phyloP scores from a whole-genome alignment of 2,888 invertebrate genomes.

The Drosophila paucipuncta region DNA sequence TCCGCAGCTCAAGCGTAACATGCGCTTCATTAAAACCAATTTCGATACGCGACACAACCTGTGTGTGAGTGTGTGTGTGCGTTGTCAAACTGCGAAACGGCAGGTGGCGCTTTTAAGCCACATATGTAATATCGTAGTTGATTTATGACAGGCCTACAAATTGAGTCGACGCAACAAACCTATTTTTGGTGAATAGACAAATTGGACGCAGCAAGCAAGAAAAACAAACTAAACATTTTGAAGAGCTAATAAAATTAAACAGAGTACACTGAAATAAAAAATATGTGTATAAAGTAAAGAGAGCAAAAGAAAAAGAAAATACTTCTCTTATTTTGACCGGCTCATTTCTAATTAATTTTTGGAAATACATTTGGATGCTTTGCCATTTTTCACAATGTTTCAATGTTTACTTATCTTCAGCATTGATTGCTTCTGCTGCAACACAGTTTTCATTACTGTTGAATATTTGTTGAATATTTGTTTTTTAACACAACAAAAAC shows the following conservation, averaged over 20 bases:
- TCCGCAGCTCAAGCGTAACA: conserved; percentile 42
- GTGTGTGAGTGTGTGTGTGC: not conserved
- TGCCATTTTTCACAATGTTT: not conserved
- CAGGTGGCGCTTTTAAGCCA: conserved; percentile 14
- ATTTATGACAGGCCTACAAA: conserved; percentile 5
- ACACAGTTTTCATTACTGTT: not conserved
- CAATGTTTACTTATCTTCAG: not conserved
- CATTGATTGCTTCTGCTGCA: not conserved
- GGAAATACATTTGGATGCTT: not conserved
- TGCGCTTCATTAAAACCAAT: conserved; percentile 74
- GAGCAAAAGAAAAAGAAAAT: not conserved
- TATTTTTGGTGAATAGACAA: not conserved
- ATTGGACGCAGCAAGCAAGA: not conserved
- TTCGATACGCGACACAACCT: conserved; percentile 52
- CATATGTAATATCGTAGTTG: not conserved
- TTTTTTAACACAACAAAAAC: not conserved
- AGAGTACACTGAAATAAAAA: rapidly evolving
- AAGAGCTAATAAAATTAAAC: not conserved
- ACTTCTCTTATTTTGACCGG: rapidly evolving
- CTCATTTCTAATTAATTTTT: not conserved
- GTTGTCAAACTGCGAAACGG: conserved; percentile 7
- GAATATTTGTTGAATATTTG: not conserved
- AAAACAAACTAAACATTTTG: not conserved
- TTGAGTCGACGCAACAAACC: conserved; percentile 2
- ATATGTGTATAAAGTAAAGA: rapidly evolving